A percentile compares a stretch with the other conserved stretches of the same genome.
Conservation (phyloP, 2,113 vertebrate genomes). For the Aptenodytes forsteri region DNA sequence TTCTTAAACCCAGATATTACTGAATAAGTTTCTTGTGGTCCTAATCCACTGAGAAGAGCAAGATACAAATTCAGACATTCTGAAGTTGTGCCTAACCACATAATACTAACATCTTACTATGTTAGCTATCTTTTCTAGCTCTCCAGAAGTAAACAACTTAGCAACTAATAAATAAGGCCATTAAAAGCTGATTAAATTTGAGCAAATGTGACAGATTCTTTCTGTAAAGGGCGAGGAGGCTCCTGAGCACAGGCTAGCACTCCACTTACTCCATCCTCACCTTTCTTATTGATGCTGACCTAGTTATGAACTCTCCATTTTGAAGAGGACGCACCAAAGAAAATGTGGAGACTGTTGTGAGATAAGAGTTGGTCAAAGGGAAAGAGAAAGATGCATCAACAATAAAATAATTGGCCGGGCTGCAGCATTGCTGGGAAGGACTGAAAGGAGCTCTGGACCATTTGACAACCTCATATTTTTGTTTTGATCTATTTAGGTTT, state of each 20-base stretch:
- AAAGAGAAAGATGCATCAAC: neutral
- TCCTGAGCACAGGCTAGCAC: neutral
- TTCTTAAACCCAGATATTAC: neutral
- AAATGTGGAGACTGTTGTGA: neutral
- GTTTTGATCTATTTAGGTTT: neutral
- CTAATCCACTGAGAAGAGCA: neutral
- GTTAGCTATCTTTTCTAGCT: neutral
- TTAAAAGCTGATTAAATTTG: neutral
- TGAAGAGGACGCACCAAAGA: constrained; percentile 14
- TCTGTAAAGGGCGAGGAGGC: neutral
- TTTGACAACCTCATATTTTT: neutral
- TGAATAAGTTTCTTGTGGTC: neutral
- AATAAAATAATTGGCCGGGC: neutral
- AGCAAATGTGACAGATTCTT: neutral
- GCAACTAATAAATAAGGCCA: neutral
- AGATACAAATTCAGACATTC: neutral
- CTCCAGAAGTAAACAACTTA: neutral
- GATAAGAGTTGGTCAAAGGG: neutral
- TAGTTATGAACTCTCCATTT: neutral
- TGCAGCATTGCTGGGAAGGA: neutral
- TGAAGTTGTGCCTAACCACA: neutral
- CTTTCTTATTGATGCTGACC: neutral
- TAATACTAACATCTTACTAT: neutral
- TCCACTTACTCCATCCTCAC: neutral
- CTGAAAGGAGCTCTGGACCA: neutral